Base-by-base conservation (phyloP, 2,797 vertebrate genomes). In the Oophaga sylvatica region DNA sequence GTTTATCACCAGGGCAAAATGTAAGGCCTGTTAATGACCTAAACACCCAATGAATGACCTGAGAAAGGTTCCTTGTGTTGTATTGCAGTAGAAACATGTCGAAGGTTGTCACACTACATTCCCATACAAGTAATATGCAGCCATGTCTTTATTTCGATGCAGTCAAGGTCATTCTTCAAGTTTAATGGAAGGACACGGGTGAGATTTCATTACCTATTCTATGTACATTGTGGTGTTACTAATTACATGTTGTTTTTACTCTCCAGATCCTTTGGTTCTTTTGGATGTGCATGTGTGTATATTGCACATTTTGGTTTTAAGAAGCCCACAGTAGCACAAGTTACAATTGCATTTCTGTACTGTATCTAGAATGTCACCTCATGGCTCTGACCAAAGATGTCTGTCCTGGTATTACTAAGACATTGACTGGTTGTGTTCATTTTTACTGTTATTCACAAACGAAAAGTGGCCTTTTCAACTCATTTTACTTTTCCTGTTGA, bases 311-410 rank as follows among this genome's bases (percentile, higher is more conserved):
- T 31, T 48, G 65, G 45, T 70, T 81, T 19, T 71, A 78, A 86
- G 35, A 78, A 86, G 35, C 88, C 77, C 87, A 88, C 84, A 91
- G 90, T 75, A 92, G 79, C 85, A 91, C 83, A 91, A 90, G 89
- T 90, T 35, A 80, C 63, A 87, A 53, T 87, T 87, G 87, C 70
- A 91, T 89, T 90, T 80, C 88, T 92, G 92, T 57, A 90, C 86
- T 92, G 83, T 89, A 89, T 83, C 62, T 89, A 90, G 89, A 92
- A 87, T 83, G 19, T 93, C 91, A 91, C 89, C 91, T 94, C 87
- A 80, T 91, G 93, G 92, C 91, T 93, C 91, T 94, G 91, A 94
- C 93, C 94, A 94, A 94, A 96, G 94, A 93, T 90, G 90, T 90
- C 81, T 91, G 68, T 90, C 90, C 88, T 91, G 89, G 77, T 92